Evolutionary conservation across 1,140 invertebrate genomes (phyloP).

Genomic region (Drosophila sucinea): DNA sequence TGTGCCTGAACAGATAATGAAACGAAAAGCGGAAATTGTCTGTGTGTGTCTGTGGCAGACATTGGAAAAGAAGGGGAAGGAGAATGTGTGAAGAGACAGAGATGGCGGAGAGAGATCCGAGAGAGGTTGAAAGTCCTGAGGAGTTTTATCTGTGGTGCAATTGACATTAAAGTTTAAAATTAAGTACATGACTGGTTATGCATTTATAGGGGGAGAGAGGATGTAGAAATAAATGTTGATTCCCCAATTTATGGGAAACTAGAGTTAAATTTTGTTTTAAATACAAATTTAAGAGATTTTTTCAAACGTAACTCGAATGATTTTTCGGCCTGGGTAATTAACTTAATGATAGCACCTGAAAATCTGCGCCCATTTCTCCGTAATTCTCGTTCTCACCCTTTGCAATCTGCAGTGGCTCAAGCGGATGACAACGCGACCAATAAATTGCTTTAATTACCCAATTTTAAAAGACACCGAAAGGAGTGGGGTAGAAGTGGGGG

Average conservation of each 20-base stretch:
- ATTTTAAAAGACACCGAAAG: conserved; percentile 60
- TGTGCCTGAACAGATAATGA: conserved; percentile 43
- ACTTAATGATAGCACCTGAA: background rate
- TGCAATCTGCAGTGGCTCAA: conserved; percentile 16
- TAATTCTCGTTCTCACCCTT: background rate
- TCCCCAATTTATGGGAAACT: background rate
- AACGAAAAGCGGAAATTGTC: conserved; percentile 45
- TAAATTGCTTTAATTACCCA: conserved; percentile 81
- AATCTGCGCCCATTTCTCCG: background rate
- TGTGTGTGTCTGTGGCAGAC: conserved; percentile 31
- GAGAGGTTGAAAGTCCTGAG: conserved; percentile 8
- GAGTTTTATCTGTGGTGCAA: conserved; percentile 1
- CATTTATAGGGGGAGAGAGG: conserved; percentile 32
- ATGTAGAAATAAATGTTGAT: background rate
- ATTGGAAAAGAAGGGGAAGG: background rate
- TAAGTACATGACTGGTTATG: background rate
- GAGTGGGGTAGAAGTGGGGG: background rate
- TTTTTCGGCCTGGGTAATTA: conserved; percentile 5
- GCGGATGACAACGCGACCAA: conserved; percentile 48
- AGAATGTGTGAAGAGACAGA: background rate
- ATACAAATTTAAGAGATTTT: background rate
- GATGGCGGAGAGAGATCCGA: conserved; percentile 6
- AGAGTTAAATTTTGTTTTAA: background rate
- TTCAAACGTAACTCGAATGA: background rate
- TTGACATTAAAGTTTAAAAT: conserved; percentile 32